A percentile compares a stretch with the other conserved stretches of the same genome.
These are phyloP conservation scores for Ptilorrhoa leucosticta DNA, from an alignment of 2,113 vertebrate genomes.

Conservation along the genomic window DNA sequence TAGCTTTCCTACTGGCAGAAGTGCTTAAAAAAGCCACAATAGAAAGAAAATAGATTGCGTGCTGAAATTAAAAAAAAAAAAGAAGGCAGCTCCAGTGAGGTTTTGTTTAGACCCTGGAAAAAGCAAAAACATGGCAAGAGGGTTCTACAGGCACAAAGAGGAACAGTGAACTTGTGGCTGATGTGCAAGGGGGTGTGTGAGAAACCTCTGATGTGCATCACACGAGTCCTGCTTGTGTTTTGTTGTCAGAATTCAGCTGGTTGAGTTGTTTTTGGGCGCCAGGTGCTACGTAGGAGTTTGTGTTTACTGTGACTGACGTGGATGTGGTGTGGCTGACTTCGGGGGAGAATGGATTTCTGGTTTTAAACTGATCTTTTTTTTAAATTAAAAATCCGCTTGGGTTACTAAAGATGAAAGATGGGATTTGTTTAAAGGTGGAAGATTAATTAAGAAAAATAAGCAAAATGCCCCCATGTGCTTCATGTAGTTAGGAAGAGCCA, in stretches of 20 bases:
- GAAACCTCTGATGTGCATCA: neutral
- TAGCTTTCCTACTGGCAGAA: slow-evolving; percentile 38
- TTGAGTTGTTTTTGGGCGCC: neutral
- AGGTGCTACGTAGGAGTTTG: neutral
- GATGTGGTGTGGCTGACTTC: neutral
- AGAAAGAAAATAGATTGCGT: slow-evolving; percentile 29
- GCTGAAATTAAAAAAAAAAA: neutral
- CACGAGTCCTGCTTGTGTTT: neutral
- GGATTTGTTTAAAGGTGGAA: neutral
- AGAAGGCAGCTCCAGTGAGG: neutral
- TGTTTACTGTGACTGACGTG: neutral
- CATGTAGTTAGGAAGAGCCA: neutral
- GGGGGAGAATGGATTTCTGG: neutral
- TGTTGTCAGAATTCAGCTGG: neutral
- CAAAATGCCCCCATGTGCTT: neutral
- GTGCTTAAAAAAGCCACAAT: slow-evolving; percentile 27
- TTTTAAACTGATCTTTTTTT: neutral
- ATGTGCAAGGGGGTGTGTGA: neutral
- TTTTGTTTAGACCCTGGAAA: neutral
- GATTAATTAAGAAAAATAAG: neutral
- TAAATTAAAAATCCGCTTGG: neutral
- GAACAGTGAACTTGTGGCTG: neutral
- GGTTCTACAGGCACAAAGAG: neutral
- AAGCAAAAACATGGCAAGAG: neutral
- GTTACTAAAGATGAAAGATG: neutral